Percentiles rank a stretch among this genome's conserved stretches.
Conservation (phyloP, 1,140 invertebrate species). For the Pissodes strobi region DNA sequence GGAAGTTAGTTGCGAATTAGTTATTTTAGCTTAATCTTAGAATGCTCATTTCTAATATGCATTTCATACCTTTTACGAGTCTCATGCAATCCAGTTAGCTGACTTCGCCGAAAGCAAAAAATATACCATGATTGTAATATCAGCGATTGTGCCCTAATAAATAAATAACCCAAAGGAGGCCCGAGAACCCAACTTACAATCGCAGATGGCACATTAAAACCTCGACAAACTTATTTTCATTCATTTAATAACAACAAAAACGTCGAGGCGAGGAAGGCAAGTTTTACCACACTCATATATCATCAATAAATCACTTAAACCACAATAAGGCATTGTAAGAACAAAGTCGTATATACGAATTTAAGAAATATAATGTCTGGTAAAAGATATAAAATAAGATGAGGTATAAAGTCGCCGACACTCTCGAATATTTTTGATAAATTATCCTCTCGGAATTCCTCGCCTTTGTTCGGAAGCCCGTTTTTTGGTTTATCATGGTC, state of each 20-base stretch:
- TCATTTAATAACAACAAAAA: neutral
- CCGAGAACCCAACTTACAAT: too few relatives aligned
- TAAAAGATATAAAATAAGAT: conserved; percentile 15
- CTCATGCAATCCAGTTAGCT: too few relatives aligned
- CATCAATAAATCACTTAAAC: conserved; percentile 25
- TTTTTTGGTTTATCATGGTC: conserved; percentile 15
- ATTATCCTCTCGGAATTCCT: conserved; percentile 20
- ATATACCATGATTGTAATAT: too few relatives aligned
- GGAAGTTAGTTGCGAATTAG: too few relatives aligned
- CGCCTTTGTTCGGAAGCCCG: conserved; percentile 25
- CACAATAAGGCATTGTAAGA: conserved; percentile 24
- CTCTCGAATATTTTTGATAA: conserved; percentile 23
- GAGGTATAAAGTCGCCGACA: conserved; percentile 16
- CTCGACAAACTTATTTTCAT: too few relatives aligned
- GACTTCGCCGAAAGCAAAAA: too few relatives aligned
- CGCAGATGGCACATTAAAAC: too few relatives aligned
- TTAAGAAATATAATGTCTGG: conserved; percentile 24
- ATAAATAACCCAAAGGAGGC: too few relatives aligned
- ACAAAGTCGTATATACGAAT: conserved; percentile 29
- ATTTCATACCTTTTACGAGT: too few relatives aligned
- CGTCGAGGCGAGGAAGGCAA: neutral
- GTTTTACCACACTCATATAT: conserved; percentile 16
- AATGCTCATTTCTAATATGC: too few relatives aligned
- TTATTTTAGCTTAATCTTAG: too few relatives aligned
- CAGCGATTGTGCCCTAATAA: too few relatives aligned